A percentile compares a stretch with the other conserved stretches of the same genome.
Conservation (phyloP, 2,113 vertebrate species). For the Trachemys scripta region DNA sequence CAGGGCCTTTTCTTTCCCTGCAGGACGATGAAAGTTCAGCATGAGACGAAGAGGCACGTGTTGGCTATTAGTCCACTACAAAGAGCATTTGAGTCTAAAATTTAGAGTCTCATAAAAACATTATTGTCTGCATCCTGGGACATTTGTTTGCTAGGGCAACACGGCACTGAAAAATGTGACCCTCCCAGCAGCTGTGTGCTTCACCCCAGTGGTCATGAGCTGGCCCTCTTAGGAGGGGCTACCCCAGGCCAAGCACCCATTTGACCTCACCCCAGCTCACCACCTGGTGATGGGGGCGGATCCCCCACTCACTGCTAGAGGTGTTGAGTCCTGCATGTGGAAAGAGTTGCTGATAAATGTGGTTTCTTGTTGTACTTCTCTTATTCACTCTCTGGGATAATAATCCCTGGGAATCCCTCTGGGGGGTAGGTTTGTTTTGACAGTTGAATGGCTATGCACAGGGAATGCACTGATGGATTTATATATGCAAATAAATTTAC, state of each 20-base stretch:
- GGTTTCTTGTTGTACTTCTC: not conserved
- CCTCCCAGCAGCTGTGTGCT: constrained; percentile 49
- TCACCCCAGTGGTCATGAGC: not conserved
- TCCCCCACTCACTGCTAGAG: not conserved
- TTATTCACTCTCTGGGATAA: not conserved
- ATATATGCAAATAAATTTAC: not conserved
- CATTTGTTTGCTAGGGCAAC: constrained; percentile 87
- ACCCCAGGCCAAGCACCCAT: not conserved
- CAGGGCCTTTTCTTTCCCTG: constrained; percentile 78
- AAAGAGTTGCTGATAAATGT: not conserved
- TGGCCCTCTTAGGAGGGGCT: constrained; percentile 10
- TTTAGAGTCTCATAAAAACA: constrained; percentile 94
- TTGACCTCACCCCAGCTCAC: not conserved
- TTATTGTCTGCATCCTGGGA: constrained; percentile 89
- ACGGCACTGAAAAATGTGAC: constrained; percentile 86
- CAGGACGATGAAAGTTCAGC: constrained; percentile 87
- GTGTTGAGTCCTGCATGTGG: not conserved
- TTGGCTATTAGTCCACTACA: constrained; percentile 86
- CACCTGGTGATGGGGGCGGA: not conserved
- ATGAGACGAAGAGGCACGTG: constrained; percentile 88
- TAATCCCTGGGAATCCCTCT: constrained; percentile 9
- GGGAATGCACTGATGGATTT: not conserved
- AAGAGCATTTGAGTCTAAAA: constrained; percentile 90
- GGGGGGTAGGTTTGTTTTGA: not conserved
- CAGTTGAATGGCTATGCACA: not conserved